Percentiles rank a stretch among this genome's conserved stretches.
These are phyloP conservation scores for Eilema caniola DNA, from an alignment of 2,888 invertebrate species.

Conservation along the genomic window DNA sequence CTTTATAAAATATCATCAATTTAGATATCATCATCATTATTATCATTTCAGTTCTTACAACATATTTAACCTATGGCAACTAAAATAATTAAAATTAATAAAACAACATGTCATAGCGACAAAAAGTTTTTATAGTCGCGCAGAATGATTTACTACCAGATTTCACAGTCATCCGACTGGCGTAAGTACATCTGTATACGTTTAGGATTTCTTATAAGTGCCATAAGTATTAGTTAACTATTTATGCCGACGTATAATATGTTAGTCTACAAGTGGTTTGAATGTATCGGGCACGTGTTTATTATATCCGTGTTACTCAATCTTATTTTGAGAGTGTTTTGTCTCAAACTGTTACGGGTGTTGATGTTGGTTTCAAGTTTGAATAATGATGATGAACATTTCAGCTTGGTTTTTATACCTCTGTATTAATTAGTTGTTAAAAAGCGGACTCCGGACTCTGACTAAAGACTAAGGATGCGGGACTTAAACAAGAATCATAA, in stretches of 20 bases:
- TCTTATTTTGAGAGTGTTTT: slow-evolving; percentile 41
- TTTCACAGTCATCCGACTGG: slow-evolving; percentile 69
- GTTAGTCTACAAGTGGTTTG: slow-evolving; percentile 45
- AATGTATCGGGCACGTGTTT: slow-evolving; percentile 50
- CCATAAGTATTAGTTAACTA: slow-evolving; percentile 46
- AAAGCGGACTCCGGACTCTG: no score
- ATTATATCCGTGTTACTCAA: slow-evolving; percentile 49
- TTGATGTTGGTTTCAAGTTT: slow-evolving; percentile 20
- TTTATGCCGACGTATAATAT: slow-evolving; percentile 31
- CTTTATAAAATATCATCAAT: no score
- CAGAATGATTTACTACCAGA: slow-evolving; percentile 76
- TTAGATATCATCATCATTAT: background rate
- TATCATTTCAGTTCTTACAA: slow-evolving; percentile 17
- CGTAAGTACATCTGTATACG: slow-evolving; percentile 53
- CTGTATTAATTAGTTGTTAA: background rate
- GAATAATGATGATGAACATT: slow-evolving; percentile 14
- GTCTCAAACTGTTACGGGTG: slow-evolving; percentile 28
- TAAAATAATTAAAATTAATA: slow-evolving; percentile 44
- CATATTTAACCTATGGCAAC: slow-evolving; percentile 29
- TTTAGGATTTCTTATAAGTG: slow-evolving; percentile 47
- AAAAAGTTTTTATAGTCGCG: slow-evolving; percentile 78
- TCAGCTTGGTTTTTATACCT: slow-evolving; percentile 8
- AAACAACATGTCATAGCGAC: slow-evolving; percentile 59
- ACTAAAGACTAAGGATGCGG: no score
- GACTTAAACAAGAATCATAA: no score